Base-by-base conservation (phyloP, 2,797 vertebrate genomes). In the Denticeps clupeoides region DNA sequence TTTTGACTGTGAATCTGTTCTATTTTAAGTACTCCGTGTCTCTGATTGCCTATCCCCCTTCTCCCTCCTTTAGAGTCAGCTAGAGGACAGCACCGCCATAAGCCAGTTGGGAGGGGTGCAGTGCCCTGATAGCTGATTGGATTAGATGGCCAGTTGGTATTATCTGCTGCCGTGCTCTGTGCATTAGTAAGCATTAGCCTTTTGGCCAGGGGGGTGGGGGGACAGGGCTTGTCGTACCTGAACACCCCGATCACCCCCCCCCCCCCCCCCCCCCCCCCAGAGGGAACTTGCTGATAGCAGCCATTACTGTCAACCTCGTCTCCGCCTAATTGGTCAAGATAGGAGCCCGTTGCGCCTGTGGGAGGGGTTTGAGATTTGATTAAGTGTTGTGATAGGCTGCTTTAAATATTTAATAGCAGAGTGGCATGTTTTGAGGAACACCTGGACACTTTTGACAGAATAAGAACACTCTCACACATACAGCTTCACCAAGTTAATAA, bases 301-400 rank as follows among this genome's bases (percentile, higher is more conserved):
- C 71, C 75, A 82, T 84, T 83, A 82, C 76, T 84, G 81, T 82
- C 82, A 82, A 63, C 45, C 73, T 77, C 52, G 46, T 77, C 77
- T 76, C 58, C 47, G 59, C 67, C 69, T 83, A 82, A 84, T 81
- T 78, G 72, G 75, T 67, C 58, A 50, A 78, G 82, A 84, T 79
- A 31, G 63, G 62, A 74, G 71, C 62, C 75, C 48, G 53, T 67
- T 2, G 65, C 44, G 51, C 68, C 41, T 16, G 47, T 67, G 68
- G 80, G 77, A 68, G 75, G 73, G 69, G 67, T 71, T 53, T 51
- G 51, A 73, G 71, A 79, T 83, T 79, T 60, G 71, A 82, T 83
- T 80, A 81, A 69, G 70, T 40, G 45, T 31, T 61, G 55, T 67
- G 65, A 81, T 79, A 73, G 67, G 76, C 60, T 58, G 60, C 52